Percentiles rank a stretch among this genome's conserved stretches.
phyloP scores from a whole-genome alignment of 1,140 invertebrate genomes.

The Drosophila sucinea region DNA sequence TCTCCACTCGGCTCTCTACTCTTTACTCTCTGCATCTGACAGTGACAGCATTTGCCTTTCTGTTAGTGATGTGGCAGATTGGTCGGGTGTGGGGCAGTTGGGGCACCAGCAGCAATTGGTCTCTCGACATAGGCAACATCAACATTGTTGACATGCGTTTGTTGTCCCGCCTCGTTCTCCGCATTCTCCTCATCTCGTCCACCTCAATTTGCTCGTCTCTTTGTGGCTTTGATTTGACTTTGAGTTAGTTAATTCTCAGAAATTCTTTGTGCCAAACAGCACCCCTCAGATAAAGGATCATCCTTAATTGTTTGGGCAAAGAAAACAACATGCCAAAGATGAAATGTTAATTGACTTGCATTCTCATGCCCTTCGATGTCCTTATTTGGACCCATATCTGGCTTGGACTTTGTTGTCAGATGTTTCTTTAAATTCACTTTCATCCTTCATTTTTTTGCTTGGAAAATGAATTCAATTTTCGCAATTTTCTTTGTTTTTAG shows the following conservation, averaged over 20 bases:
- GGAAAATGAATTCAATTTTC: too few species aligned
- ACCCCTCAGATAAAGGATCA: constrained; percentile 24
- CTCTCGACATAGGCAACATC: constrained; percentile 20
- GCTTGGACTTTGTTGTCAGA: too few species aligned
- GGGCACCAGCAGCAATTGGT: constrained; percentile 2
- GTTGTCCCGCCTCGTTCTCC: constrained; percentile 26
- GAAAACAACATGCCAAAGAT: neutral
- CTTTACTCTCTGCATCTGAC: neutral
- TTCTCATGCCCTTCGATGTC: too few species aligned
- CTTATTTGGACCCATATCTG: too few species aligned
- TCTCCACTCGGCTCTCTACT: neutral
- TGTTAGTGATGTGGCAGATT: constrained; percentile 6
- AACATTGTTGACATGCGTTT: constrained; percentile 61
- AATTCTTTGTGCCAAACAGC: constrained; percentile 27
- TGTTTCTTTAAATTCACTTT: too few species aligned
- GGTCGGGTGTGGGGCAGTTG: neutral
- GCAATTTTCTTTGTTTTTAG: too few species aligned
- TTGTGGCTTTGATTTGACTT: constrained; percentile 73
- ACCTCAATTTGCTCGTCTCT: constrained; percentile 11
- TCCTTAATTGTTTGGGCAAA: constrained; percentile 22
- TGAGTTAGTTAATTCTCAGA: constrained; percentile 52
- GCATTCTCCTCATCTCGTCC: too few species aligned
- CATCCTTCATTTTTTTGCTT: too few species aligned
- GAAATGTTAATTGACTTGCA: too few species aligned
- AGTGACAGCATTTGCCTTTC: constrained; percentile 20